A percentile compares a stretch with the other conserved stretches of the same genome.
Conservation (phyloP, 53 echinoderm and acorn worm species). For the Arbacia lixula region DNA sequence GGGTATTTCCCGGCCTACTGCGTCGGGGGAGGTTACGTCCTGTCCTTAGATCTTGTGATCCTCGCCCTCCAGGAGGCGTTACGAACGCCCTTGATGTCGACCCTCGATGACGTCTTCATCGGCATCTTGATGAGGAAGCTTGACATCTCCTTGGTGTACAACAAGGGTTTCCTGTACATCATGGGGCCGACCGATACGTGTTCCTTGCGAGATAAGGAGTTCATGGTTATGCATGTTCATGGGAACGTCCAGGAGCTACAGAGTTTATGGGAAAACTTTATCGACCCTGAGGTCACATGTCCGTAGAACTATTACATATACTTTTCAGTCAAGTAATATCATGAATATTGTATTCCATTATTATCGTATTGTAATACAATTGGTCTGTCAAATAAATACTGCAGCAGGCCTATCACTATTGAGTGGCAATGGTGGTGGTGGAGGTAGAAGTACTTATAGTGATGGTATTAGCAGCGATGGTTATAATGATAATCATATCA, state of each 20-base stretch:
- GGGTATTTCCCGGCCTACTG: conserved; percentile 16
- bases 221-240: conserved; percentile 34
- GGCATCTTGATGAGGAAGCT: conserved; percentile 19
- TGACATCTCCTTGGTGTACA: not conserved
- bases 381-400: no score
- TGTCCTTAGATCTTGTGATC: conserved; percentile 16
- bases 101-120: conserved; percentile 20
- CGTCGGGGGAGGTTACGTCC: conserved; percentile 27
- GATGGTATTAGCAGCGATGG: no score
- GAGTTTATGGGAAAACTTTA: conserved; percentile 10
- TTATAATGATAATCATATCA: no score
- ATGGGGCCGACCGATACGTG: conserved; percentile 1
- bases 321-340: no score
- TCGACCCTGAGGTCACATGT: not conserved
- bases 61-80: not conserved
- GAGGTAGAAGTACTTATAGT: no score
- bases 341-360: no score
- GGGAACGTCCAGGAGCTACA: not conserved
- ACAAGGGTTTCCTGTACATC: conserved; percentile 1
- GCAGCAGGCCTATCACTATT: no score
- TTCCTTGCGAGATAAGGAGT: not conserved
- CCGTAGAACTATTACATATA: no score
- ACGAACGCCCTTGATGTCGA: not conserved
- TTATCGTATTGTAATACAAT: no score
- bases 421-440: no score